Conservation (phyloP, 2,888 invertebrate species). For the Zeuzera pyrina region DNA sequence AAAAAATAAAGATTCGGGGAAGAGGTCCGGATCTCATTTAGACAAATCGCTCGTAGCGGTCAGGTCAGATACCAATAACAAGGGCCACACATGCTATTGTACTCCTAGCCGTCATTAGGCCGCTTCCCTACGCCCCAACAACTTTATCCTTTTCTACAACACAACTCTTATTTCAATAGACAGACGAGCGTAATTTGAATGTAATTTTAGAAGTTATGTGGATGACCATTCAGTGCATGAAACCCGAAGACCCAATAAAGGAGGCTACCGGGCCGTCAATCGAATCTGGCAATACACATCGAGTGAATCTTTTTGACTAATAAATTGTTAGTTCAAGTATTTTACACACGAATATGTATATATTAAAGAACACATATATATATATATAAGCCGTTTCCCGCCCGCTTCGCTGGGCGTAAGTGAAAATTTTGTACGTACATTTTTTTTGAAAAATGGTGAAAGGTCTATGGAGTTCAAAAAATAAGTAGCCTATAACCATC, state of each 20-base stretch:
- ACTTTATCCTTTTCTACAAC: slow-evolving; percentile 23
- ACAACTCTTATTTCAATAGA: slow-evolving; percentile 28
- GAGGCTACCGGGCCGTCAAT: slow-evolving; percentile 43
- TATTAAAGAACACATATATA: too few relatives aligned
- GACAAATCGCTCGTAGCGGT: slow-evolving; percentile 72
- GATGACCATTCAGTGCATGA: slow-evolving; percentile 25
- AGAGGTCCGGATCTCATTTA: slow-evolving; percentile 70
- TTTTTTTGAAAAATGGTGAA: too few relatives aligned
- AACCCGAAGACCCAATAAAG: slow-evolving; percentile 45
- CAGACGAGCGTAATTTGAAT: slow-evolving; percentile 26
- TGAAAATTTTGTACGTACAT: too few relatives aligned
- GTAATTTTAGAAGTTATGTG: slow-evolving; percentile 14
- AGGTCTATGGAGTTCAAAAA: too few relatives aligned
- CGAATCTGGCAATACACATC: slow-evolving; percentile 25
- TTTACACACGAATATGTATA: too few relatives aligned
- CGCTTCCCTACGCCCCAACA: slow-evolving; percentile 49
- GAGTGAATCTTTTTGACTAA: slow-evolving; percentile 38
- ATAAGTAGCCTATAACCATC: too few relatives aligned
- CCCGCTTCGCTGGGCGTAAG: too few relatives aligned
- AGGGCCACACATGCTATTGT: slow-evolving; percentile 68
- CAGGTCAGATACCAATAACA: slow-evolving; percentile 71
- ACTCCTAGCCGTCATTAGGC: slow-evolving; percentile 64
- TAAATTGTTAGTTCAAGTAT: slow-evolving; percentile 28
- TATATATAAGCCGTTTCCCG: too few relatives aligned
- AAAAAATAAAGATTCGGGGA: slow-evolving; percentile 52